Base-by-base conservation (phyloP, 1,140 invertebrate species). In the Reticulitermes speratus region DNA sequence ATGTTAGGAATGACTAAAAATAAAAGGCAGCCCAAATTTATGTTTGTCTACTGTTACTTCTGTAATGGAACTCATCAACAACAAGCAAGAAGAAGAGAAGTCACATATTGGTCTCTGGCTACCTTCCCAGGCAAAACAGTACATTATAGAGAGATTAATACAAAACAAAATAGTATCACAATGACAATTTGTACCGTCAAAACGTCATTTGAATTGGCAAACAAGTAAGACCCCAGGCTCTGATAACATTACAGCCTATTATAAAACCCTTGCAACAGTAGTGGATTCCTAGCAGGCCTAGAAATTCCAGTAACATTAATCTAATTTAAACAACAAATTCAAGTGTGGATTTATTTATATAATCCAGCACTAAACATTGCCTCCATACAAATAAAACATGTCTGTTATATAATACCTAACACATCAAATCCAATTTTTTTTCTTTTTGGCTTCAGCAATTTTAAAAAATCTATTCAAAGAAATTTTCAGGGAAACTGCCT, bases 101-200 rank as follows among this genome's bases (percentile, higher is more conserved):
- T 84, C 83, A 84, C 83, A 84, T 21, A 84, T 84, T 59, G 83
- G 83, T 84, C 83, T 84, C 83, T 84, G 83, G 48, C 83, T 81
- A 82, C 45, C 85, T 55, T 82, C 45, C 75, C 44, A 85, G 55
- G 85, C 65, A 82, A 85, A 85, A 85, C 83, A 86, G 82, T 87
- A 86, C 87, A 86, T 69, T 86, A 81, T 87, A 85, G 23, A 84
- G 44, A 86, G 87, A 87, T 84, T 86, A 87, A 86, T 84, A 87
- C 82, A 86, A 85, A 87, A 87, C 87, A 87, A 87, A 87, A 52
- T 86, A 87, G 86, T 87, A 87, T 87, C 87, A 87, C 87, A 87
- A 87, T 87, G 87, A 87, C 86, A 86, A 86, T 87, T 87, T 87
- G 87, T 87, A 87, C 87, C 87, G 87, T 87, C 85, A 87, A 87